Evolutionary conservation across 1,140 invertebrate species (phyloP).

Genomic region (Mycetomoellerius zeteki): DNA sequence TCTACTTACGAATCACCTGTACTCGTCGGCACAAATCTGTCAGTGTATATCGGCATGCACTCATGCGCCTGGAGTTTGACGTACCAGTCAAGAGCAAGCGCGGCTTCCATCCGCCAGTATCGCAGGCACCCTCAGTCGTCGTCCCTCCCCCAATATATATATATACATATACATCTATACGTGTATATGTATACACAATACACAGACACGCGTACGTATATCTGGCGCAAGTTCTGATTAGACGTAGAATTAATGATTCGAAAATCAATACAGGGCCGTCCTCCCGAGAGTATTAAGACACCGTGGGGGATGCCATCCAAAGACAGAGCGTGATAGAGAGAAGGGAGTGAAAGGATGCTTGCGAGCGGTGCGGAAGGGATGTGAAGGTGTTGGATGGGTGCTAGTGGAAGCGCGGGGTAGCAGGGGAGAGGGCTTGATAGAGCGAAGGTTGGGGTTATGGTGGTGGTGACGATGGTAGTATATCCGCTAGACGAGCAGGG

Average conservation of each 20-base stretch:
- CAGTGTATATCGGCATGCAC: constrained; percentile 76
- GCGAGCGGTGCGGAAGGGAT: not conserved
- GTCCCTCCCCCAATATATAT: constrained; percentile 66
- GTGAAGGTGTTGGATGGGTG: constrained; percentile 60
- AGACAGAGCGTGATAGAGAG: constrained; percentile 68
- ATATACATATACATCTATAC: constrained; percentile 26
- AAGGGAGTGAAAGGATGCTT: constrained; percentile 49
- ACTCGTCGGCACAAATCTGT: constrained; percentile 63
- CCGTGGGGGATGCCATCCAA: constrained; percentile 67
- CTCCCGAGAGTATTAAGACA: constrained; percentile 78
- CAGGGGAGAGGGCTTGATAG: constrained; percentile 44
- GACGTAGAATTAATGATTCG: constrained; percentile 87
- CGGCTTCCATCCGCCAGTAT: constrained; percentile 66
- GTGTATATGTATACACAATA: constrained; percentile 29
- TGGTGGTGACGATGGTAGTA: constrained; percentile 63
- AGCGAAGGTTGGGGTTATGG: constrained; percentile 59
- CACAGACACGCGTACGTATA: constrained; percentile 53
- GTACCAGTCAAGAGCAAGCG: constrained; percentile 82
- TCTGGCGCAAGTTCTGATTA: constrained; percentile 84
- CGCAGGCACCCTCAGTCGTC: constrained; percentile 60
- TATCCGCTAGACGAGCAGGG: constrained; percentile 62
- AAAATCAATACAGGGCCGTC: constrained; percentile 85
- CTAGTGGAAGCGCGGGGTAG: constrained; percentile 57
- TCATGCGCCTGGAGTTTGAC: constrained; percentile 79
- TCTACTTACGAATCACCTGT: constrained; percentile 53